phyloP scores from a whole-genome alignment of 2,797 vertebrate genomes.

The Sardinella longiceps region DNA sequence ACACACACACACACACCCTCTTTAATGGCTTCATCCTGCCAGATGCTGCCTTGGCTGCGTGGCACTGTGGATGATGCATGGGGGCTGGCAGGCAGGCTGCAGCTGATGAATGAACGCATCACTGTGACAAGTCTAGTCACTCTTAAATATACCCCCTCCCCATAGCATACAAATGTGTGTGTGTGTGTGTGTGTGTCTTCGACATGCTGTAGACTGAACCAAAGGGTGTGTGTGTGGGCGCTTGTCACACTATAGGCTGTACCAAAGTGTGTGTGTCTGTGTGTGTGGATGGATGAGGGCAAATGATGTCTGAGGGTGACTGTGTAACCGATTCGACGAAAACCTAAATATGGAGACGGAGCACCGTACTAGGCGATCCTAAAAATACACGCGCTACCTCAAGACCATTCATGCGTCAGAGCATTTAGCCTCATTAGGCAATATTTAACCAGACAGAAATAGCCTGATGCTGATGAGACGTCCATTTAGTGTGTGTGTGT shows the following conservation, averaged over 20 bases:
- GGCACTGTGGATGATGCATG: background rate
- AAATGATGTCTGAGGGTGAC: background rate
- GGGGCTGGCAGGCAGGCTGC: background rate
- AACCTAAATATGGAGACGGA: slow-evolving; percentile 5
- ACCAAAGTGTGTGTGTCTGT: slow-evolving; percentile 30
- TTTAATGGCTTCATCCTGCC: slow-evolving; percentile 20
- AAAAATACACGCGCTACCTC: background rate
- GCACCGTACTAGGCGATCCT: background rate
- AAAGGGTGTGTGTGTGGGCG: background rate
- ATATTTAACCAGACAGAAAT: slow-evolving; percentile 22
- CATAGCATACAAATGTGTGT: background rate
- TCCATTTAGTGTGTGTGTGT: background rate
- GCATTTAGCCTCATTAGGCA: background rate
- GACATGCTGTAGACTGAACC: background rate
- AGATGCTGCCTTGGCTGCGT: background rate
- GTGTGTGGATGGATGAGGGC: background rate
- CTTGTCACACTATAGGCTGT: background rate
- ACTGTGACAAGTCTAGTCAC: slow-evolving; percentile 19
- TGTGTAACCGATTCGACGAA: background rate
- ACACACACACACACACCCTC: no score
- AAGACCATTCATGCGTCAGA: background rate
- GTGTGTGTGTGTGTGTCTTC: no score
- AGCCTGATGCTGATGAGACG: background rate
- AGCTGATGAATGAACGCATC: background rate
- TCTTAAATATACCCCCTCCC: background rate